These are phyloP conservation scores for Chaenodraco wilsoni DNA, from an alignment of 2,797 vertebrate genomes.

Conservation along the genomic window DNA sequence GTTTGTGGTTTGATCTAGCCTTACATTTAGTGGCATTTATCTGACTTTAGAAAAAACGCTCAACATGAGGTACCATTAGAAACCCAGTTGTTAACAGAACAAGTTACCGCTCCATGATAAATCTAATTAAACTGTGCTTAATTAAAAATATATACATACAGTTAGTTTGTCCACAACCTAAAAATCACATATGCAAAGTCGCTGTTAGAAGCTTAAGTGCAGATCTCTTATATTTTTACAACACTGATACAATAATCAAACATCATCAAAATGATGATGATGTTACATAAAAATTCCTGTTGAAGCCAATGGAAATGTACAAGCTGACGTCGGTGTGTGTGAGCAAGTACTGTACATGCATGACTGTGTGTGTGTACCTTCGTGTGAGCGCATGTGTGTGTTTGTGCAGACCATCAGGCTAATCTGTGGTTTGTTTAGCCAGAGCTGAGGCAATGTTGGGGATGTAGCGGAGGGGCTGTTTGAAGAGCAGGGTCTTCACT, in stretches of 20 bases:
- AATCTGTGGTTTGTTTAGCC: constrained; percentile 63
- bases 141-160: not conserved
- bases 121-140: not conserved
- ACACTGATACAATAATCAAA: not conserved
- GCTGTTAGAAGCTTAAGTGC: constrained; percentile 7
- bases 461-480: constrained; percentile 53
- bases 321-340: not conserved
- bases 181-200: not conserved
- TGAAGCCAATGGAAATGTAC: constrained; percentile 62
- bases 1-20: too few species aligned
- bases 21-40: not conserved
- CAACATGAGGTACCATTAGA: too few species aligned
- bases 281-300: not conserved
- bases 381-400: constrained; percentile 24
- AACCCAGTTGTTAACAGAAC: not conserved
- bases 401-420: constrained; percentile 38
- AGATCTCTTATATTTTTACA: not conserved
- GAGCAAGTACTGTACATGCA: constrained; percentile 17
- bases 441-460: constrained; percentile 40
- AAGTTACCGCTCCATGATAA: not conserved
- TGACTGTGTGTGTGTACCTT: constrained; percentile 23
- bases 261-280: not conserved
- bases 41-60: not conserved
- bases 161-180: not conserved
- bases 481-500: constrained; percentile 63